Percentiles rank a stretch among this genome's conserved stretches.
phyloP scores from a whole-genome alignment of 2,888 invertebrate species.

The Hypsopygia costalis region DNA sequence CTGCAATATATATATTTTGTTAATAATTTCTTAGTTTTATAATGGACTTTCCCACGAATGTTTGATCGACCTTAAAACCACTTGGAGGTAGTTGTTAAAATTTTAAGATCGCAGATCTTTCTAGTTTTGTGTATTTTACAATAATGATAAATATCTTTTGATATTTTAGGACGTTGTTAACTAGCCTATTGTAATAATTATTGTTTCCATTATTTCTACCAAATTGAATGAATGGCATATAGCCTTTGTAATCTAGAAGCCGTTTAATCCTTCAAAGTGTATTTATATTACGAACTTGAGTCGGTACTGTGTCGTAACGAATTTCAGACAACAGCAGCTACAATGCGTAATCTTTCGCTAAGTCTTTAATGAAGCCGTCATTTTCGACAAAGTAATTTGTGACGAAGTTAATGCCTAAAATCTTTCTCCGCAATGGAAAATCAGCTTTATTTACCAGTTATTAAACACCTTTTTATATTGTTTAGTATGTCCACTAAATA shows the following conservation, averaged over 20 bases:
- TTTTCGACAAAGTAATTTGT: slow-evolving; percentile 32
- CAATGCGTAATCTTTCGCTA: slow-evolving; percentile 31
- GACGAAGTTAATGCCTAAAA: slow-evolving; percentile 26
- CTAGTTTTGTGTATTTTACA: too few relatives aligned
- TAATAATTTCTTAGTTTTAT: too few relatives aligned
- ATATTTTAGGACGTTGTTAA: too few relatives aligned
- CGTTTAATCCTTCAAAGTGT: slow-evolving; percentile 22
- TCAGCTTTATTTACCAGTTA: neutral
- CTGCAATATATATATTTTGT: too few relatives aligned
- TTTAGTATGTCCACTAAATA: neutral
- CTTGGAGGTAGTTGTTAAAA: too few relatives aligned
- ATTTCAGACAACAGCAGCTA: slow-evolving; percentile 20
- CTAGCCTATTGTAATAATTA: too few relatives aligned
- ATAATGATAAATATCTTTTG: too few relatives aligned
- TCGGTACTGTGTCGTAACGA: slow-evolving; percentile 16
- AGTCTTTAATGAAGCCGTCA: slow-evolving; percentile 34
- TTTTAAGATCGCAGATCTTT: too few relatives aligned
- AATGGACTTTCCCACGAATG: too few relatives aligned
- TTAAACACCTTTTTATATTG: neutral
- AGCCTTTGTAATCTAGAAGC: slow-evolving; percentile 10
- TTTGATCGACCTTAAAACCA: too few relatives aligned
- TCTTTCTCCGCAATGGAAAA: slow-evolving; percentile 15
- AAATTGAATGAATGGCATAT: neutral
- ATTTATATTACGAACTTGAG: slow-evolving; percentile 19
- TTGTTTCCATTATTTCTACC: neutral